A percentile compares a stretch with the other conserved stretches of the same genome.
Evolutionary conservation across 2,797 vertebrate genomes (phyloP).

Genomic region (Anomalospiza imberbis): DNA sequence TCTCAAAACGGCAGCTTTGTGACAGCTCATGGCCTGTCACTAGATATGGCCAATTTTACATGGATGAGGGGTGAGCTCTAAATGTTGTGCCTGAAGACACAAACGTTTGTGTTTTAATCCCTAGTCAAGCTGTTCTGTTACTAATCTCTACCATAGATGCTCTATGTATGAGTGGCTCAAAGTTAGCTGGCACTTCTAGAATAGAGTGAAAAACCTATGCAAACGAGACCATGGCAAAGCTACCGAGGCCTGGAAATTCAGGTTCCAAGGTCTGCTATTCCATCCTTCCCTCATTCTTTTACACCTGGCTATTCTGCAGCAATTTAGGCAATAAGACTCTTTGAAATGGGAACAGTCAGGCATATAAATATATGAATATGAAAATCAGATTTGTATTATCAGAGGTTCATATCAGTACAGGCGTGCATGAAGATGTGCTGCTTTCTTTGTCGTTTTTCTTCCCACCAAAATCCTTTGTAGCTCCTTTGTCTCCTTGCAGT

Average conservation of each 20-base stretch:
- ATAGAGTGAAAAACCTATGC: neutral
- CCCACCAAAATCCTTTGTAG: neutral
- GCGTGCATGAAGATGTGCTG: neutral
- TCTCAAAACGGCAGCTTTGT: neutral
- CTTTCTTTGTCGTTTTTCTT: neutral
- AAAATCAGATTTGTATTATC: slow-evolving; percentile 27
- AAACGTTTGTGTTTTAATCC: neutral
- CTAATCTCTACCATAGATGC: neutral
- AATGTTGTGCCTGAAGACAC: neutral
- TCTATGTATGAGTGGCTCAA: fast-evolving
- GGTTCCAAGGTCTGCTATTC: slow-evolving; percentile 38
- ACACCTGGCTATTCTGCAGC: slow-evolving; percentile 44
- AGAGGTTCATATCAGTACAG: slow-evolving; percentile 27
- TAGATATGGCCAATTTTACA: neutral
- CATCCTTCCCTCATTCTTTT: slow-evolving; percentile 5
- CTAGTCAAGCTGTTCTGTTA: neutral
- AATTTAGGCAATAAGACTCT: slow-evolving; percentile 50
- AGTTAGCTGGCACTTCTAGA: neutral
- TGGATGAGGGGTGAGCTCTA: neutral
- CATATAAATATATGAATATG: slow-evolving; percentile 50
- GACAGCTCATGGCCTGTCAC: neutral
- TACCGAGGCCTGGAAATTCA: slow-evolving; percentile 22
- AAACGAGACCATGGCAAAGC: neutral
- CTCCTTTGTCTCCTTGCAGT: neutral
- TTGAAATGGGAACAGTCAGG: slow-evolving; percentile 50